Conservation (phyloP, 2,888 invertebrate genomes). For the Caenorhabditis plicata region DNA sequence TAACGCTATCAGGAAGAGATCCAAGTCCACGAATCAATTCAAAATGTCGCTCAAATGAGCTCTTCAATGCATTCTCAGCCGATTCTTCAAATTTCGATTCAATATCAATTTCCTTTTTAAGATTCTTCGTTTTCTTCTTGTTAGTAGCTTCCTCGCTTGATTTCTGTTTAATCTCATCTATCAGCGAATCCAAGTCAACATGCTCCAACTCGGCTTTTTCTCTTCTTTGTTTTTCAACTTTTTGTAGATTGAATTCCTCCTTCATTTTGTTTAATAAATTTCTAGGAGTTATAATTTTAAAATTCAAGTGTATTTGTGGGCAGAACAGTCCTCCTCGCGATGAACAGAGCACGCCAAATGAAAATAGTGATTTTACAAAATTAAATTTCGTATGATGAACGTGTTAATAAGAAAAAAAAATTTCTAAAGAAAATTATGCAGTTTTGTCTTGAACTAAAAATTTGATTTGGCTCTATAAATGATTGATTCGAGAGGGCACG, state of each 20-base stretch:
- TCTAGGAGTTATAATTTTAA: too few relatives aligned
- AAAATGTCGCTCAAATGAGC: slow-evolving; percentile 12
- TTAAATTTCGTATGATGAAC: too few relatives aligned
- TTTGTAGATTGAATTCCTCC: slow-evolving; percentile 19
- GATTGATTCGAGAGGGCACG: too few relatives aligned
- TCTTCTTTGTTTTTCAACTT: slow-evolving; percentile 15
- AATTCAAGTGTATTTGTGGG: too few relatives aligned
- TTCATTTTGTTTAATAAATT: slow-evolving; percentile 10
- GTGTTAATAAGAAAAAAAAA: too few relatives aligned
- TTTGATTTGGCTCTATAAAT: too few relatives aligned
- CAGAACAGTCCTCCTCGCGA: too few relatives aligned
- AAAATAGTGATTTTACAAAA: too few relatives aligned
- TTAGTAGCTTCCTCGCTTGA: slow-evolving; percentile 6
- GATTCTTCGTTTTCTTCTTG: slow-evolving; percentile 10
- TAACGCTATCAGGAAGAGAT: too few relatives aligned
- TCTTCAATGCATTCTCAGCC: slow-evolving; percentile 4
- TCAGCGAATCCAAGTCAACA: slow-evolving; percentile 14
- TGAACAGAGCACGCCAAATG: too few relatives aligned
- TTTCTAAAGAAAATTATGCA: too few relatives aligned
- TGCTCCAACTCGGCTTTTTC: slow-evolving; percentile 12
- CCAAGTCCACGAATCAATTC: slow-evolving; percentile 3
- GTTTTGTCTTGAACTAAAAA: too few relatives aligned
- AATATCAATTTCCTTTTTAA: slow-evolving; percentile 5
- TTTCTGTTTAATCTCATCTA: slow-evolving; percentile 11
- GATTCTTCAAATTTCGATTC: slow-evolving; percentile 5